Evolutionary conservation across 2,888 invertebrate genomes (phyloP), one percentile per base, ranked within the genome.

Genomic region (Nebria salina): DNA sequence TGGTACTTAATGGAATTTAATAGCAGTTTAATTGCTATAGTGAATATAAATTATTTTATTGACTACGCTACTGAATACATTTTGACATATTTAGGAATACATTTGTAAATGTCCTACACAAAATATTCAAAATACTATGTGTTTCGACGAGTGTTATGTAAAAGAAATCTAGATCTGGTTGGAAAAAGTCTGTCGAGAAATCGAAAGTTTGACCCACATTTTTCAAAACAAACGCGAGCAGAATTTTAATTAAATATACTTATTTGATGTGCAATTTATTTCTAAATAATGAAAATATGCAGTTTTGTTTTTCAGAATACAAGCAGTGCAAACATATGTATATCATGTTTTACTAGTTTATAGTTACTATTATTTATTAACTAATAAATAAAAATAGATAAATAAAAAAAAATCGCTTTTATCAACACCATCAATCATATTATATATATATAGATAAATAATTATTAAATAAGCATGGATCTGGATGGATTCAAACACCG

Each of bases 131-230:
- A 34, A 34, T 34, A 34, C 34, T 34, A 34, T 34, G 2, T 34
- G 34, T 2, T 34, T 34, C 34, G 34, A 34, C 5, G 34, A 34
- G 34, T 4, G 34, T 34, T 34, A 34, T 34, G 34, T 34, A 34
- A 34, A 34, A 34, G 34, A 34, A 34, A 34, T 34, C 34, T 6
- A 54, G 54, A 54, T 54, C 54, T 54, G 13, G 54, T 54, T 54
- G 8, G 54, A 11, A 54, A 54, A 54, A 13, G 6, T 54, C 13
- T 54, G 8, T 2, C 54, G 72, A 65, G 65, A 78, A 78, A 78
- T 72, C 78, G 78, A 78, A 78, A 78, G 78, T 78, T 20, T 72
- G 78, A 72, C 78, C 78, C 42, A 78, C 78, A 72, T 72, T 78
- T 78, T 73, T 65, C 73, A 41, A 26, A 41, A 65, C 7, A 54